phyloP scores from a whole-genome alignment of 2,113 vertebrate species.

The Python bivittatus region DNA sequence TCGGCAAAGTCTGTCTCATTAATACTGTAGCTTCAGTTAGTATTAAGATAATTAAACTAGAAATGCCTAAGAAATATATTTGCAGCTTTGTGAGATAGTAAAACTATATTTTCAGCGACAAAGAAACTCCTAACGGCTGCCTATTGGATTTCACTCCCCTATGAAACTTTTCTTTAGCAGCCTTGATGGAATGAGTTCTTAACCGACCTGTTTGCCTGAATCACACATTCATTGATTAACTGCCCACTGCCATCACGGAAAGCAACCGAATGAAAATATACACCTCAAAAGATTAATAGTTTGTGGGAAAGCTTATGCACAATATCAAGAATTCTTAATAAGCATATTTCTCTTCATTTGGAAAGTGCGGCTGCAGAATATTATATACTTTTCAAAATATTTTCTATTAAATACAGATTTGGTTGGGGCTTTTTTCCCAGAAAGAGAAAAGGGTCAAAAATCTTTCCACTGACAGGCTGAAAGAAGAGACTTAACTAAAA shows the following conservation, averaged over 20 bases:
- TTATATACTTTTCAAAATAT: slow-evolving; percentile 36
- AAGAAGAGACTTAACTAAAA: slow-evolving; percentile 37
- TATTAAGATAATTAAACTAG: not conserved
- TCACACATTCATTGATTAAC: not conserved
- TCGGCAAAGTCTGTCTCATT: not conserved
- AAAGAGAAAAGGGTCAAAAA: slow-evolving; percentile 12
- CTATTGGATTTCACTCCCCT: slow-evolving; percentile 23
- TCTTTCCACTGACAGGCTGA: slow-evolving; percentile 46
- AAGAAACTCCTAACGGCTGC: slow-evolving; percentile 15
- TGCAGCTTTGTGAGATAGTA: not conserved
- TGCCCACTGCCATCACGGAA: slow-evolving; percentile 20
- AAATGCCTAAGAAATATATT: not conserved
- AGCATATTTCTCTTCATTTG: slow-evolving; percentile 26
- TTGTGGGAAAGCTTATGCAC: slow-evolving; percentile 47
- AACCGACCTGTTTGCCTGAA: slow-evolving; percentile 42
- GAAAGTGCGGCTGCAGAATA: slow-evolving; percentile 28
- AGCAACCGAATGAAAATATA: slow-evolving; percentile 43
- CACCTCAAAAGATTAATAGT: slow-evolving; percentile 46
- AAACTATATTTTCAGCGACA: slow-evolving; percentile 41
- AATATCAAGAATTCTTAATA: slow-evolving; percentile 53
- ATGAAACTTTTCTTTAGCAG: slow-evolving; percentile 29
- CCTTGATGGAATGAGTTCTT: slow-evolving; percentile 54
- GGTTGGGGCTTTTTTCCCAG: slow-evolving; percentile 30
- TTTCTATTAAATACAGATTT: slow-evolving; percentile 62
- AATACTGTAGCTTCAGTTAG: not conserved